Conservation (phyloP, 2,113 vertebrate genomes). For the Macquaria australasica region DNA sequence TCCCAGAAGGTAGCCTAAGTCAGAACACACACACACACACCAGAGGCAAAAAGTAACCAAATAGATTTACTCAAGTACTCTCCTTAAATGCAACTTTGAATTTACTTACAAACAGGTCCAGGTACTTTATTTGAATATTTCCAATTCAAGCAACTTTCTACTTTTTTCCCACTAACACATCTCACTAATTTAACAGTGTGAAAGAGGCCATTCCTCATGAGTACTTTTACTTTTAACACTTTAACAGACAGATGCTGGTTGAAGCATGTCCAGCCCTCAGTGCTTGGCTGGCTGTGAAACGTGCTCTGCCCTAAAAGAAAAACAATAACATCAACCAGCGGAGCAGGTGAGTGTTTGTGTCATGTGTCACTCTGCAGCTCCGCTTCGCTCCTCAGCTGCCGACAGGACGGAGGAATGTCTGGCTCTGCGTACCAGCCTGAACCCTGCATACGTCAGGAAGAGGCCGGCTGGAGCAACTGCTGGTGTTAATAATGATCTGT, state of each 20-base stretch:
- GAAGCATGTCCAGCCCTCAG: background rate
- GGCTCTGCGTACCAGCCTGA: slow-evolving; percentile 49
- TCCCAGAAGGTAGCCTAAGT: too few species aligned
- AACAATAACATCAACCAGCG: slow-evolving; percentile 40
- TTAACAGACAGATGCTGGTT: background rate
- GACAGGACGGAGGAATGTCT: slow-evolving; percentile 68
- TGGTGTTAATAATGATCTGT: slow-evolving; percentile 8
- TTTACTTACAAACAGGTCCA: background rate
- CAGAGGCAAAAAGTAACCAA: background rate
- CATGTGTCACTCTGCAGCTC: slow-evolving; percentile 46
- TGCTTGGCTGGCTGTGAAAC: slow-evolving; percentile 20
- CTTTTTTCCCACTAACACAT: background rate
- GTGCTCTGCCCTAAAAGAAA: slow-evolving; percentile 35
- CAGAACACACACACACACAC: slow-evolving; percentile 17
- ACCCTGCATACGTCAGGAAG: slow-evolving; percentile 46
- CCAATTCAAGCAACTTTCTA: background rate
- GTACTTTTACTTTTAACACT: background rate
- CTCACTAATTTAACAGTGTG: background rate
- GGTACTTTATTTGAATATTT: background rate
- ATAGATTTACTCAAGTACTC: background rate
- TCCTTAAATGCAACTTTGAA: background rate
- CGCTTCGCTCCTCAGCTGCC: background rate
- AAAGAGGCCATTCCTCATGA: background rate
- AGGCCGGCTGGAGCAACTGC: slow-evolving; percentile 4
- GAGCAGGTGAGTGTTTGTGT: slow-evolving; percentile 47